Conservation (phyloP, 2,888 invertebrate genomes). For the Drosophila algonquin region DNA sequence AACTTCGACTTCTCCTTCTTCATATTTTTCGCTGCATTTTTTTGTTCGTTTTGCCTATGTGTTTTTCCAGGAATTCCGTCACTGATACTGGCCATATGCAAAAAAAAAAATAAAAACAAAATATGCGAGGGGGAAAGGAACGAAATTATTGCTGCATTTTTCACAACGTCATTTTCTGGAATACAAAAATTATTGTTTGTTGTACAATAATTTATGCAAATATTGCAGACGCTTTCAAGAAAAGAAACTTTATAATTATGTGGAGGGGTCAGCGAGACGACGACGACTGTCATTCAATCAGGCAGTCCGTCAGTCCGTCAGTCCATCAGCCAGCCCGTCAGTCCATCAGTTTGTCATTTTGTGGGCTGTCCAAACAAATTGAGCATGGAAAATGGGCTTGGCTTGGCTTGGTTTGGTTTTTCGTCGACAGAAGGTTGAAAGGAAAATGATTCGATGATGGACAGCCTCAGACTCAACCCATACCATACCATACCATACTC, state of each 20-base stretch:
- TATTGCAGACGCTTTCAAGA: constrained; percentile 70
- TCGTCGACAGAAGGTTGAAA: neutral
- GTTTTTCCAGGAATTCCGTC: constrained; percentile 81
- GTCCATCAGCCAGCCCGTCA: constrained; percentile 18
- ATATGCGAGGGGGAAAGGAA: constrained; percentile 2
- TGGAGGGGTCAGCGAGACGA: neutral
- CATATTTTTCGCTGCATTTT: constrained; percentile 42
- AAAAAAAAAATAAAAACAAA: constrained; percentile 9
- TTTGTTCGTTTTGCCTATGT: constrained; percentile 66
- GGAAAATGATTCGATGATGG: neutral
- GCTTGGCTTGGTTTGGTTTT: neutral
- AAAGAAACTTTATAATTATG: constrained; percentile 46
- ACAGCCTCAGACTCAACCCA: neutral
- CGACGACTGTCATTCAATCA: constrained; percentile 28
- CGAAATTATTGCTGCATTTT: constrained; percentile 72
- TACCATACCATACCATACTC: neutral
- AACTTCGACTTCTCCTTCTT: constrained; percentile 9
- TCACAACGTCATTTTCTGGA: constrained; percentile 77
- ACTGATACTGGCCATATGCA: constrained; percentile 67
- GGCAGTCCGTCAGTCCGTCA: constrained; percentile 11
- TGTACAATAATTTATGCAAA: constrained; percentile 77
- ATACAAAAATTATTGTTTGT: constrained; percentile 69
- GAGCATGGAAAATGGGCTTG: constrained; percentile 4
- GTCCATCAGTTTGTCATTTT: constrained; percentile 14
- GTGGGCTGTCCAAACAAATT: constrained; percentile 10